These are phyloP conservation scores for Phyllotreta striolata DNA, from an alignment of 2,888 invertebrate species.

Conservation along the genomic window DNA sequence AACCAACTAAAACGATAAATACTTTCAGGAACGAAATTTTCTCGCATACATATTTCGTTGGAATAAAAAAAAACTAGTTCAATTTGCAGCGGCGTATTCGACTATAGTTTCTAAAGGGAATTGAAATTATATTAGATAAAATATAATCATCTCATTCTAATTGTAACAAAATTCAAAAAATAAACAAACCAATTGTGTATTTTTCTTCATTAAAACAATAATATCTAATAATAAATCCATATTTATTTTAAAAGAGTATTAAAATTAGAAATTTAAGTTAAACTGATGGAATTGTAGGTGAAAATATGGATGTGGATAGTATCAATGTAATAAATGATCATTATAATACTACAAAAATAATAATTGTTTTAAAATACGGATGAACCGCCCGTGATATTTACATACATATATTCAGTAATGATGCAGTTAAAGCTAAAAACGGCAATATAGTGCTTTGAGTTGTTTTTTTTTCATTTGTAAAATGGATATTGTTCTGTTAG, in stretches of 20 bases:
- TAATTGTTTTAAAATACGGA: conserved; percentile 24
- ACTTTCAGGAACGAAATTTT: conserved; percentile 34
- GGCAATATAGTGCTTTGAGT: conserved; percentile 43
- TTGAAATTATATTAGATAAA: no score
- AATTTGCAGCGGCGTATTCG: conserved; percentile 12
- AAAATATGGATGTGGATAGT: no score
- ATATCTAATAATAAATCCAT: no score
- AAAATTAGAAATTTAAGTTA: no score
- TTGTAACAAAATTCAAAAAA: no score
- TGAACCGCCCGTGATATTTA: conserved; percentile 34
- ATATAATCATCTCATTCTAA: no score
- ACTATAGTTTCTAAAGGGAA: background rate
- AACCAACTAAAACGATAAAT: no score
- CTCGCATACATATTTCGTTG: conserved; percentile 35
- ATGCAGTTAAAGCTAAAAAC: conserved; percentile 44
- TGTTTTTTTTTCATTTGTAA: conserved; percentile 45
- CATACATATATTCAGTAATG: conserved; percentile 41
- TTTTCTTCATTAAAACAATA: no score
- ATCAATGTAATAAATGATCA: background rate
- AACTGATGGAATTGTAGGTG: no score
- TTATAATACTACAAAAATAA: conserved; percentile 15
- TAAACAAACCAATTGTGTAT: no score
- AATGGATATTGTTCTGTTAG: conserved; percentile 54
- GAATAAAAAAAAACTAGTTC: conserved; percentile 22
- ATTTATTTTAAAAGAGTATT: no score